Evolutionary conservation across 2,888 invertebrate species (phyloP).

Genomic region (Hetaerina titia): DNA sequence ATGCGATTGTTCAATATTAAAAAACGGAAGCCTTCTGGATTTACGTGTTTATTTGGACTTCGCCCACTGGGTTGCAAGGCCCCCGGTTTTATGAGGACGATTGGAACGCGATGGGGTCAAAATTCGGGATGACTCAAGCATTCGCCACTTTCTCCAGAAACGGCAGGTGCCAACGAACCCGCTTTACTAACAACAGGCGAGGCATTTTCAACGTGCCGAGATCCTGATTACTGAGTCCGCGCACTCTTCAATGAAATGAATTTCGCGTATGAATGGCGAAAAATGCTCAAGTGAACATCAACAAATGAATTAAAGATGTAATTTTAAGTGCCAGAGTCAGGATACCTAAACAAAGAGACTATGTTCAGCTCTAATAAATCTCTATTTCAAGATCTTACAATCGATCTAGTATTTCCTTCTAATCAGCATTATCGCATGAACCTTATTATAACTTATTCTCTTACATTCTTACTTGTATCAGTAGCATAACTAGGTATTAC

Average conservation of each 20-base stretch:
- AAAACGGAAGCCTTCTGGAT: neutral
- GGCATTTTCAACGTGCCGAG: neutral
- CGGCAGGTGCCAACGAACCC: conserved; percentile 27
- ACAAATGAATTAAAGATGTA: neutral
- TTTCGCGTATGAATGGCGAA: neutral
- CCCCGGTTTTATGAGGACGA: conserved; percentile 26
- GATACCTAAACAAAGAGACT: no score
- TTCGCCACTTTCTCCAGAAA: neutral
- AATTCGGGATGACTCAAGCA: neutral
- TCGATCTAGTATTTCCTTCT: no score
- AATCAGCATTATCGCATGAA: no score
- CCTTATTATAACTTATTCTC: no score
- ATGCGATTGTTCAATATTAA: neutral
- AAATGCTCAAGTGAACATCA: neutral
- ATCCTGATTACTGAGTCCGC: neutral
- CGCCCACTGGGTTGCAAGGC: neutral
- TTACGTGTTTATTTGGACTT: neutral
- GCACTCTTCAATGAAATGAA: neutral
- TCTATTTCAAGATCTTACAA: no score
- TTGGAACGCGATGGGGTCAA: neutral
- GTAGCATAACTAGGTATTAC: no score
- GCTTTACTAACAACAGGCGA: neutral
- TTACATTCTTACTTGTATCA: no score
- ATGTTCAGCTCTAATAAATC: no score
- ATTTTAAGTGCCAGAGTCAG: no score